These are phyloP conservation scores for Oxygymnocypris stewartii DNA, from an alignment of 2,113 vertebrate species.

Conservation along the genomic window DNA sequence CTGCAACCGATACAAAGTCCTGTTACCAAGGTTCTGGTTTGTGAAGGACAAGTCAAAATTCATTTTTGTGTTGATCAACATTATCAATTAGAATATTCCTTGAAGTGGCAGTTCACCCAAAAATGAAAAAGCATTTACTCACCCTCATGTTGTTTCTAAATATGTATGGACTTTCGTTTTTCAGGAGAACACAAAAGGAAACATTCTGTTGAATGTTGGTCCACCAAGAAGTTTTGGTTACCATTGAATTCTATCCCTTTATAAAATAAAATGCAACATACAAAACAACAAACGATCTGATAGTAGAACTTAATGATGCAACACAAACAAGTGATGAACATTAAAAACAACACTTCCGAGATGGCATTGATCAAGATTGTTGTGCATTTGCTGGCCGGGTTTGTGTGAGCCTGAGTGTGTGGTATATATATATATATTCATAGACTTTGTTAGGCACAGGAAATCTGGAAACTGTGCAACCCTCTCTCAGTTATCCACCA, in stretches of 20 bases:
- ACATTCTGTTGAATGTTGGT: not conserved
- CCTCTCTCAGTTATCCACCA: constrained; percentile 21
- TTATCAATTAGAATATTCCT: not conserved
- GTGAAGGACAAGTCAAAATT: not conserved
- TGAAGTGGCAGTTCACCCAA: not conserved
- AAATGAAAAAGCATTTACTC: not conserved
- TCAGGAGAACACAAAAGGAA: not conserved
- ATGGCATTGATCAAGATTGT: constrained; percentile 2
- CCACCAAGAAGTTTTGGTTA: not conserved
- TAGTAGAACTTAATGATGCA: not conserved
- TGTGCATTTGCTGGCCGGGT: constrained; percentile 23
- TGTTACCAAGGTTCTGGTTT: too few relatives aligned
- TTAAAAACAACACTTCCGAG: not conserved
- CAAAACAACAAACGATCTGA: not conserved
- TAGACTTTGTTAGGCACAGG: constrained; percentile 26
- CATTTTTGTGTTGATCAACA: not conserved
- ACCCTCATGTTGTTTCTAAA: not conserved
- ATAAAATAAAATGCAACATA: not conserved
- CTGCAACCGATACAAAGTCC: constrained; percentile 16
- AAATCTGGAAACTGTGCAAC: constrained; percentile 28
- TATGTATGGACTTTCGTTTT: not conserved
- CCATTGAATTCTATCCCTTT: not conserved
- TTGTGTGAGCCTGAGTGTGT: constrained; percentile 42
- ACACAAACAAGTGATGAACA: not conserved
- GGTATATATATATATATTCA: constrained; percentile 26